Evolutionary conservation across 1,140 invertebrate genomes (phyloP), one percentile per base, ranked within the genome.

Genomic region (Ooceraea biroi): DNA sequence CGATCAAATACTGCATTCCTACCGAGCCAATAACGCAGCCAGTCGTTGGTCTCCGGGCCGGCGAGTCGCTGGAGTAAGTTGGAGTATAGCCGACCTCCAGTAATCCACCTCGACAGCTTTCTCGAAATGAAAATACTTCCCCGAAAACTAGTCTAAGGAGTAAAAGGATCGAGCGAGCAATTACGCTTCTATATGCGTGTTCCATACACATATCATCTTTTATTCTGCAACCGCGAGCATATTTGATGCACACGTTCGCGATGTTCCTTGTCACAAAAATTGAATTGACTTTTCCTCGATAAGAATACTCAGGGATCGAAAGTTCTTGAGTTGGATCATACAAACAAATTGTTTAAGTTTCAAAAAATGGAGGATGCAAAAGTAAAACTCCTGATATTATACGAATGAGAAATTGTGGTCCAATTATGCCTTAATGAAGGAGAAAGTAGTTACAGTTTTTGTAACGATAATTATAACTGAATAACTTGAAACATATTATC

Each of bases 1-100:
- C 50, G 65, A 71, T 71, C 76, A 65, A 80, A 78, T 22, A 65
- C 66, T 71, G 65, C 76, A 80, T 80, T 80, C 76, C 65, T 71
- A n/a, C n/a, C 76, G 76, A 71, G 76, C 50, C 76, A 71, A 71
- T 69, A 80, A 69, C 7, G 50, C 52, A 80, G 65, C 25, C 65
- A 58, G 50, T 46, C 63, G 52, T 80, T 57, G 65, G 65, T 80
- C 36, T 22, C 17, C 25, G 2, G 48, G 19, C 14, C 63, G 19
- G 8, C 17, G 41, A 74, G 36, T 57, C 44, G 57, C 22, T 19
- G 41, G 19, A 65, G 48, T 19, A 25, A 36, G 27, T 77, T 27
- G 58, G n/a, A 66, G 11, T 25, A 17, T n/a, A 66, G 63, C 7
- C 66, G 25, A 25, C 41, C 50, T 11, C 22, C 50, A 19, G 46